phyloP scores from a whole-genome alignment of 37 sponge, comb jelly and placozoan species.

The Aplysina aerophoba region DNA sequence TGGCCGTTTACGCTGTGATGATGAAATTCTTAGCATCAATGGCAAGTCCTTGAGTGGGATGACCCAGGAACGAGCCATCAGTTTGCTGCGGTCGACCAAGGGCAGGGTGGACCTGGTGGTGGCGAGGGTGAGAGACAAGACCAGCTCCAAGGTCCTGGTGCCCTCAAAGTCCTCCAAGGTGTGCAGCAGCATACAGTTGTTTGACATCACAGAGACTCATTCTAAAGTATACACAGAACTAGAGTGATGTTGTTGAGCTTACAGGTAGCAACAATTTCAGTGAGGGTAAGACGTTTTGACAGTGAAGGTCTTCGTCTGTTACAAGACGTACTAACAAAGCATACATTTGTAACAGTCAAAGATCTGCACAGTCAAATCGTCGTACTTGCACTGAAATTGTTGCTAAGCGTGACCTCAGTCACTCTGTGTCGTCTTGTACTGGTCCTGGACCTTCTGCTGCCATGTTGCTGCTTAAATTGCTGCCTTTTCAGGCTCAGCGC shows the following conservation, averaged over 20 bases:
- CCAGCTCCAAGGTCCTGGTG: conserved; percentile 7
- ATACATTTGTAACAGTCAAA: too few relatives aligned
- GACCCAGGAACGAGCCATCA: conserved; percentile 61
- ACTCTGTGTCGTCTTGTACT: neutral
- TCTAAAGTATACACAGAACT: too few relatives aligned
- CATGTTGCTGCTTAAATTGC: neutral
- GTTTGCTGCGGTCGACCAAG: conserved; percentile 51
- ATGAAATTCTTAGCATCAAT: conserved; percentile 78
- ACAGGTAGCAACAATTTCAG: too few relatives aligned
- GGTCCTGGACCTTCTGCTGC: neutral
- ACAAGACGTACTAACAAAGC: too few relatives aligned
- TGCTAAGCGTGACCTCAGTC: neutral
- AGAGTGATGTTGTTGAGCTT: too few relatives aligned
- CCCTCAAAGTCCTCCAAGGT: conserved; percentile 28
- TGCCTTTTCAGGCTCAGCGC: neutral
- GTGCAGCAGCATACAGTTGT: too few relatives aligned
- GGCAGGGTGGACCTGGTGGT: conserved; percentile 69
- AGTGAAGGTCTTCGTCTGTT: too few relatives aligned
- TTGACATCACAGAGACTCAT: too few relatives aligned
- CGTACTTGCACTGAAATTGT: too few relatives aligned
- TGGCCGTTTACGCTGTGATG: conserved; percentile 66
- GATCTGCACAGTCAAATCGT: too few relatives aligned
- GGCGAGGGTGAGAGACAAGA: conserved; percentile 30
- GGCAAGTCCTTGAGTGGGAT: conserved; percentile 53
- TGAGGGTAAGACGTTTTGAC: too few relatives aligned